These are phyloP conservation scores for Perdita meconis DNA, from an alignment of 2,888 invertebrate genomes.

Conservation along the genomic window DNA sequence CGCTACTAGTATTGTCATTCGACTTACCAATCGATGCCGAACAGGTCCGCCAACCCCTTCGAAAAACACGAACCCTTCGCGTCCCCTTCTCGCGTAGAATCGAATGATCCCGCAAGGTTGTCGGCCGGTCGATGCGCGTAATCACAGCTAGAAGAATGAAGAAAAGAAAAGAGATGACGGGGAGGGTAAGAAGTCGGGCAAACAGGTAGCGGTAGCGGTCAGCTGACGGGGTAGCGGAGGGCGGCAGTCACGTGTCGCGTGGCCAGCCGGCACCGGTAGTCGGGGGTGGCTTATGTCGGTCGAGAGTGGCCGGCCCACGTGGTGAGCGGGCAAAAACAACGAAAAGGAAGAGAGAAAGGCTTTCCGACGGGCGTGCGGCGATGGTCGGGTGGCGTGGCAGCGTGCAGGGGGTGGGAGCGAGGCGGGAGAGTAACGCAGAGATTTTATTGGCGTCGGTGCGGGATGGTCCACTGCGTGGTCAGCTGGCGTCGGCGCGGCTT, in stretches of 20 bases:
- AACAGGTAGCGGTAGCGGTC: constrained; percentile 63
- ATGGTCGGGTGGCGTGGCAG: constrained; percentile 43
- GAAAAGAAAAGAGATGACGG: constrained; percentile 4
- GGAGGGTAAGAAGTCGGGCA: constrained; percentile 46
- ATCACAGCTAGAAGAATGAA: background rate
- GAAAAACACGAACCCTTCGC: background rate
- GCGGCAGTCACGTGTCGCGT: constrained; percentile 69
- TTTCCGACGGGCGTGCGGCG: constrained; percentile 54
- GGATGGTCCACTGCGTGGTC: constrained; percentile 83
- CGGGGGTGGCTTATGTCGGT: constrained; percentile 39
- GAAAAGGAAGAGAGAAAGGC: constrained; percentile 61
- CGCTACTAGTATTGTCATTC: too few relatives aligned
- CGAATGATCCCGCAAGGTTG: background rate
- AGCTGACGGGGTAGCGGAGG: constrained; percentile 61
- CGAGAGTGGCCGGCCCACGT: constrained; percentile 66
- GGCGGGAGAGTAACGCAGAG: constrained; percentile 72
- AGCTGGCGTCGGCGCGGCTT: constrained; percentile 81
- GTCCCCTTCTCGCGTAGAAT: background rate
- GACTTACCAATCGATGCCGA: too few relatives aligned
- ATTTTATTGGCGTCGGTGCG: constrained; percentile 74
- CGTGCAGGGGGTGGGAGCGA: constrained; percentile 53
- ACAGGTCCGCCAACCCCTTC: too few relatives aligned
- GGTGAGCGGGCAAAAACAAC: constrained; percentile 55
- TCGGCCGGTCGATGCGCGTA: background rate
- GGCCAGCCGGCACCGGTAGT: constrained; percentile 52